Conservation (phyloP, 2,113 vertebrate species). For the Clarias gariepinus region DNA sequence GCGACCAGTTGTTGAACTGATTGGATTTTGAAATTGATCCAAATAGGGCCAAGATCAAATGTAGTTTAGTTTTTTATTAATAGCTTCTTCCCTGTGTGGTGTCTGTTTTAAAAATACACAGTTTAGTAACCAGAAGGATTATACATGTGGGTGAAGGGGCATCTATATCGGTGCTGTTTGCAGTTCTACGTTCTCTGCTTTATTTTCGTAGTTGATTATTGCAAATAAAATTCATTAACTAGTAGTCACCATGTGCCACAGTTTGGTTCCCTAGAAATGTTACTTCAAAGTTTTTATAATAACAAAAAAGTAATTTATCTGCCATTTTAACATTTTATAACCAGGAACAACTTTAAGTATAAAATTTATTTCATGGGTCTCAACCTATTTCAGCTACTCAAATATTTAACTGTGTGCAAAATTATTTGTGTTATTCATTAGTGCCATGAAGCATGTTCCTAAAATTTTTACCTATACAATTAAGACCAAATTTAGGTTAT, state of each 20-base stretch:
- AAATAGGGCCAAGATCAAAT: not conserved
- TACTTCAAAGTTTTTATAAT: not conserved
- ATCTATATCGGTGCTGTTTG: not conserved
- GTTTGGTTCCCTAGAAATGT: not conserved
- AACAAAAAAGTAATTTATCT: not conserved
- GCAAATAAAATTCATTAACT: not conserved
- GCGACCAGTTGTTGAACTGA: not conserved
- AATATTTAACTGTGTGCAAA: not conserved
- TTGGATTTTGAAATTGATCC: not conserved
- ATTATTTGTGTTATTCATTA: not conserved
- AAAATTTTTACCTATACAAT: not conserved
- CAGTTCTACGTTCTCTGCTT: not conserved
- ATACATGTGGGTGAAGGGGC: not conserved
- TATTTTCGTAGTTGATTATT: not conserved
- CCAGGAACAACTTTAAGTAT: not conserved
- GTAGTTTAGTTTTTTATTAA: not conserved
- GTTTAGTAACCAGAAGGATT: not conserved
- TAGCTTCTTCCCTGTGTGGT: not conserved
- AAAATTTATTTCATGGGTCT: not conserved
- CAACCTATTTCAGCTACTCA: not conserved
- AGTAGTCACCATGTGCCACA: not conserved
- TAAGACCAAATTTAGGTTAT: not conserved
- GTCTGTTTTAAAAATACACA: not conserved
- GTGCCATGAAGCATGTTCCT: not conserved
- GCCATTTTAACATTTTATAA: not conserved